Evolutionary conservation across 23 tunicate genomes (phyloP).

Genomic region (Oikopleura dioica): DNA sequence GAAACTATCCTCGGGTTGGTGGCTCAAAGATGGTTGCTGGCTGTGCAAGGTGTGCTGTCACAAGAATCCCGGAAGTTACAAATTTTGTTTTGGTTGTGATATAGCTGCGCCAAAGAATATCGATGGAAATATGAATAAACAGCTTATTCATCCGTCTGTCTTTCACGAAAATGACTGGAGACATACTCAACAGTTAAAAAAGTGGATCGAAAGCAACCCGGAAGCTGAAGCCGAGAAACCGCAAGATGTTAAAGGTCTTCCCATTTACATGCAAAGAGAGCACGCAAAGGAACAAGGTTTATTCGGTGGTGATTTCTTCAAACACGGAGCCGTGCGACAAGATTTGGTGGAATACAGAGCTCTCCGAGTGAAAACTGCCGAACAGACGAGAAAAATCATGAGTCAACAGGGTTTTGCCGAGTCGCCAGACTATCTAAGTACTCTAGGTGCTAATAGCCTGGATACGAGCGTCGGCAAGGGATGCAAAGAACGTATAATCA

Average conservation of each 20-base stretch:
- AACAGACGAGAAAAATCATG: background rate
- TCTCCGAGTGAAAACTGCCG: background rate
- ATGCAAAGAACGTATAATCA: background rate
- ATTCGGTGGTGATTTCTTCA: background rate
- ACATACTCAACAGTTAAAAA: no score
- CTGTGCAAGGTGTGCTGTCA: background rate
- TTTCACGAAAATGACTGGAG: no score
- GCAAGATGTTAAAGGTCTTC: background rate
- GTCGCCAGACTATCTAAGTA: background rate
- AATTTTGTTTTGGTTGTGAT: background rate
- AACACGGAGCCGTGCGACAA: background rate
- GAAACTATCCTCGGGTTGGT: background rate
- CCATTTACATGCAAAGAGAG: background rate
- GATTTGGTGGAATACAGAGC: background rate
- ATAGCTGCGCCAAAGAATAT: background rate
- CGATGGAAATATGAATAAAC: background rate
- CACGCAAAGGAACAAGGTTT: background rate
- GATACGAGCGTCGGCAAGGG: background rate
- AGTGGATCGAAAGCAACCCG: no score
- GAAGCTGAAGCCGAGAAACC: no score
- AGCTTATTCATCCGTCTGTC: no score
- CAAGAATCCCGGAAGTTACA: background rate
- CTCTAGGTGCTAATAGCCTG: no score
- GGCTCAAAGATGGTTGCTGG: conserved; percentile 1
- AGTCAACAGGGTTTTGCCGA: background rate